Evolutionary conservation across 1,140 invertebrate species (phyloP).

Genomic region (Eriocheir sinensis): DNA sequence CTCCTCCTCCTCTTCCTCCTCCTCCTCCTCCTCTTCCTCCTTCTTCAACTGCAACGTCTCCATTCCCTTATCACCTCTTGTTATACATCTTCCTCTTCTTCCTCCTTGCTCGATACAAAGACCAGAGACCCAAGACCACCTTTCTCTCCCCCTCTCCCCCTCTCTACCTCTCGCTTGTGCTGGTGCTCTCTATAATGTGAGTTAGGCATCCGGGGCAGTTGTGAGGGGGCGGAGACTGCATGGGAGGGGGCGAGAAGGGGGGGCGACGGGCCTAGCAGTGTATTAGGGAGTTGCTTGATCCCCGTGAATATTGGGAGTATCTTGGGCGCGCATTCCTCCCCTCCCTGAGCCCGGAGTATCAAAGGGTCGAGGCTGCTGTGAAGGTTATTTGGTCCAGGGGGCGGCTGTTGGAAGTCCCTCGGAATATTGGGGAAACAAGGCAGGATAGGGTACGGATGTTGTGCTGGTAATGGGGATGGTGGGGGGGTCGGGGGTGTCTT

Average conservation of each 20-base stretch:
- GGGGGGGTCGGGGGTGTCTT: not conserved
- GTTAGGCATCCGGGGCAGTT: constrained; percentile 6
- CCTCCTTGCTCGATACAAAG: not conserved
- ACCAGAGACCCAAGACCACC: too few species aligned
- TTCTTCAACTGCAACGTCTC: too few species aligned
- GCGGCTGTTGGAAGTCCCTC: not conserved
- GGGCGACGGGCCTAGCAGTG: not conserved
- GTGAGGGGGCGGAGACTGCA: not conserved
- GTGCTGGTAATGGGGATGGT: not conserved
- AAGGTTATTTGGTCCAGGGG: constrained; percentile 1
- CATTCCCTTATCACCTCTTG: not conserved
- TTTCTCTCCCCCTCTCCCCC: too few species aligned
- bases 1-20: not conserved
- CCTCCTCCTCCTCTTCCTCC: not conserved
- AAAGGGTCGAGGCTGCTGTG: not conserved
- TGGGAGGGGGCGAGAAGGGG: not conserved
- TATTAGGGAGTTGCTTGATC: constrained; percentile 11
- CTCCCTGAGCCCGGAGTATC: not conserved
- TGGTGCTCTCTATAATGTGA: not conserved
- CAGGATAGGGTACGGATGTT: not conserved
- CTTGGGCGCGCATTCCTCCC: not conserved
- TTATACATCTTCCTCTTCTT: not conserved
- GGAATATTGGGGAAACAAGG: constrained; percentile 24
- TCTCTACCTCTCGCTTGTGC: too few species aligned
- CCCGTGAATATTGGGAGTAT: constrained; percentile 37